Evolutionary conservation across 2,113 vertebrate genomes (phyloP), one percentile per base, ranked within the genome.

Genomic region (Hippocampus comes): DNA sequence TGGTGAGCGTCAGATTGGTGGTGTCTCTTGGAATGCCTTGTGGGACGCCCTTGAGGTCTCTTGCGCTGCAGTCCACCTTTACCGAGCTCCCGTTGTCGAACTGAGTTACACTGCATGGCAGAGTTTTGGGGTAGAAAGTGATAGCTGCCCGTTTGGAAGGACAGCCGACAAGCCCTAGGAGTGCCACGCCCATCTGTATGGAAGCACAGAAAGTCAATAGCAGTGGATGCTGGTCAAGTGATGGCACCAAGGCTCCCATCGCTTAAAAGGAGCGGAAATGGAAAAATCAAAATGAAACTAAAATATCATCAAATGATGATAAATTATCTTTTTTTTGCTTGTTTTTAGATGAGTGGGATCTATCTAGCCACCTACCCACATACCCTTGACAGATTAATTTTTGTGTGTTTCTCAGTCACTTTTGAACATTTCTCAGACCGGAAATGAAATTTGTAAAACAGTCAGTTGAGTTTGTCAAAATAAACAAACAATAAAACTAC

Each of bases 1-100:
- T 97, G 75, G 93, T 96, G 64, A 99, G 92, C 0, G 94, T 98
- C 72, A 99, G 89, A 82, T 98, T 99, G 77, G 96, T 99, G 9
- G 91, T 81, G 0, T 96, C 95, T 70, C 20, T 18, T 9, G 97
- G 96, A 79, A 98, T 96, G 59, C 92, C 94, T 9, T 0, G 42
- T 3, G 96, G 97, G 14, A 99, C 75, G 18, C 87, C 67, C 0
- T 17, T 91, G 70, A 99, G 92, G 23, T 67, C 85, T 46, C 93
- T 92, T n/a, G 94, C 88, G 0, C 92, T 96, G 86, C 97, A 99
- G 86, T 99, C 94, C 68, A 97, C 96, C 1, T 67, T 82, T 72
- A 99, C 93, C 0, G 63, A 70, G 2, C 42, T 88, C 65, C 87
- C 71, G 0, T 88, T 68, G n/a, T 1, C 41, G 41, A 64, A 9